A percentile compares a stretch with the other conserved stretches of the same genome.
Evolutionary conservation across 2,113 vertebrate species (phyloP).

Genomic region (Perca schrenkii): DNA sequence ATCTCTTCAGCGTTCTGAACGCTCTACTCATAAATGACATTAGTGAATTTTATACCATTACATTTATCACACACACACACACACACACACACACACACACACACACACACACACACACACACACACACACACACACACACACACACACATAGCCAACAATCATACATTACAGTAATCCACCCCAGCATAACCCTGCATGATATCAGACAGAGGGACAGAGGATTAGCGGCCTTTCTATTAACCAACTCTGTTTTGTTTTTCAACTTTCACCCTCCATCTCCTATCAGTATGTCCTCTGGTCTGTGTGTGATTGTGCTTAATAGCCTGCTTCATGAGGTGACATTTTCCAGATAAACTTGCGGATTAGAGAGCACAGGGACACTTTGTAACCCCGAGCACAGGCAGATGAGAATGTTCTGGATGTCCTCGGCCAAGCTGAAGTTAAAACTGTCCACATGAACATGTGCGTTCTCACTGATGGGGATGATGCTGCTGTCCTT

Average conservation of each 20-base stretch:
- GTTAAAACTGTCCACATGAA: conserved; percentile 47
- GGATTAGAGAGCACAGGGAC: conserved; percentile 73
- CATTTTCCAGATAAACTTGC: conserved; percentile 72
- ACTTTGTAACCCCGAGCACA: conserved; percentile 57
- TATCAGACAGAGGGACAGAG: conserved; percentile 58
- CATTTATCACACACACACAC: conserved; percentile 28
- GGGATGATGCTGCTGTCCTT: conserved; percentile 19
- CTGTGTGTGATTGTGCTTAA: conserved; percentile 58
- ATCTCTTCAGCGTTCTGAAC: conserved; percentile 73
- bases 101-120: conserved; percentile 32
- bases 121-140: conserved; percentile 23
- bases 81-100: conserved; percentile 21
- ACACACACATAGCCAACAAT: neutral
- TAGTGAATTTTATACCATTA: conserved; percentile 42
- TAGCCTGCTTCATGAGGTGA: conserved; percentile 58
- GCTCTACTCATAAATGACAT: conserved; percentile 52
- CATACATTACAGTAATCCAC: conserved; percentile 55
- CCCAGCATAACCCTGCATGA: conserved; percentile 47
- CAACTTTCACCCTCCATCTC: conserved; percentile 21
- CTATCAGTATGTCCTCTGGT: conserved; percentile 5
- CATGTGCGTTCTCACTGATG: conserved; percentile 21
- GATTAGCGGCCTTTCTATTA: conserved; percentile 67
- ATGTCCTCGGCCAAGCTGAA: conserved; percentile 45
- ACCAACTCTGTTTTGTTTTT: conserved; percentile 25
- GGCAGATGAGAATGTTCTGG: conserved; percentile 60